Conservation (phyloP, 2,113 vertebrate species). For the Crypturellus undulatus region DNA sequence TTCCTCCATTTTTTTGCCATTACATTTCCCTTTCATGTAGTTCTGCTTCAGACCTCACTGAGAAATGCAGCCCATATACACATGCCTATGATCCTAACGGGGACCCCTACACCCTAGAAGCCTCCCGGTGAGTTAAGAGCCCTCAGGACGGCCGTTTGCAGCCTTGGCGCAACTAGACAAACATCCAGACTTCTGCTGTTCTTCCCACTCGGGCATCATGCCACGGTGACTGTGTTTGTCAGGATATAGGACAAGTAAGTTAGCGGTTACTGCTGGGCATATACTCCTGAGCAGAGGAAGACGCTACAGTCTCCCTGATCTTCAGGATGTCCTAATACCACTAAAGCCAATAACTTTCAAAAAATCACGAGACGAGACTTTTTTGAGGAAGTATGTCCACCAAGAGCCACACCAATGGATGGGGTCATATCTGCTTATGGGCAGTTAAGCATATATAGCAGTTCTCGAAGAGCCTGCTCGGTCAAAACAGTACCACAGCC, state of each 20-base stretch:
- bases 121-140: background rate
- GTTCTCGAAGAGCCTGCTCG: background rate
- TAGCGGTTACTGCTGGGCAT: too few species aligned
- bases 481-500: background rate
- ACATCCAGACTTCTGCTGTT: background rate
- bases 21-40: background rate
- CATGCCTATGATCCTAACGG: background rate
- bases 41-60: background rate
- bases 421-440: background rate
- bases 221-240: fast-evolving
- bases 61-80: background rate
- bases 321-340: background rate
- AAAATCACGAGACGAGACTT: background rate
- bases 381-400: background rate
- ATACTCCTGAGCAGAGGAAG: background rate
- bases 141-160: background rate
- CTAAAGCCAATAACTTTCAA: background rate
- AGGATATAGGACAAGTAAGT: background rate
- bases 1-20: background rate
- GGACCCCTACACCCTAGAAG: background rate
- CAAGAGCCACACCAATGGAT: background rate
- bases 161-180: background rate
- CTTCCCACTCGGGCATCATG: background rate
- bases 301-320: background rate
- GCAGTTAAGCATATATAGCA: background rate